Evolutionary conservation across 92 coral and sea anemone species (phyloP).

Genomic region (Zoanthus sociatus): DNA sequence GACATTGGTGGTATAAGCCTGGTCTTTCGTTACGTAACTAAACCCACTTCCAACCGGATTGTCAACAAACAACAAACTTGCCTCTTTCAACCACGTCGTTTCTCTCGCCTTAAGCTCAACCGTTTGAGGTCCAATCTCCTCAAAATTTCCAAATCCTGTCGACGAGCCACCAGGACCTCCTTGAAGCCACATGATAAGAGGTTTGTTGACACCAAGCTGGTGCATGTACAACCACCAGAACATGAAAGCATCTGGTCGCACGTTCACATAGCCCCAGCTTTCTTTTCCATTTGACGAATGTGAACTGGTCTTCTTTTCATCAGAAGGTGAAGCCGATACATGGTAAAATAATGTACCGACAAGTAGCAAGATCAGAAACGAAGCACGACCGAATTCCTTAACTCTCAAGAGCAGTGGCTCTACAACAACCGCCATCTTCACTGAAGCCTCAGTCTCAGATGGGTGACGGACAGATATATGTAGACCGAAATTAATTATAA

Average conservation of each 20-base stretch:
- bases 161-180: conserved; percentile 99
- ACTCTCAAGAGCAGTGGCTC: neutral
- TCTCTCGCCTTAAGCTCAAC: conserved; percentile 83
- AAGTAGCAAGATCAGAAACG: neutral
- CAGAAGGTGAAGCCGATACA: neutral
- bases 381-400: neutral
- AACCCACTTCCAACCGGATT: conserved; percentile 95
- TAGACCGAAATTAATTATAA: neutral
- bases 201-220: conserved; percentile 59
- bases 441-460: too few species aligned
- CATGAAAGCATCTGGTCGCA: conserved; percentile 84
- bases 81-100: conserved; percentile 87
- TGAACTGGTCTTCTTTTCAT: neutral
- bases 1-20: conserved; percentile 88
- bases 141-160: conserved; percentile 95
- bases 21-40: conserved; percentile 89
- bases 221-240: conserved; percentile 99
- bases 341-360: neutral
- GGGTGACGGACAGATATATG: too few species aligned
- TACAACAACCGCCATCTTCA: conserved; percentile 16
- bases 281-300: conserved; percentile 31
- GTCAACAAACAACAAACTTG: conserved; percentile 92
- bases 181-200: conserved; percentile 95
- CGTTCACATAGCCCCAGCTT: conserved; percentile 85
- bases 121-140: conserved; percentile 92